Conservation (phyloP, 2,888 invertebrate species). For the Phaonia tiefii region DNA sequence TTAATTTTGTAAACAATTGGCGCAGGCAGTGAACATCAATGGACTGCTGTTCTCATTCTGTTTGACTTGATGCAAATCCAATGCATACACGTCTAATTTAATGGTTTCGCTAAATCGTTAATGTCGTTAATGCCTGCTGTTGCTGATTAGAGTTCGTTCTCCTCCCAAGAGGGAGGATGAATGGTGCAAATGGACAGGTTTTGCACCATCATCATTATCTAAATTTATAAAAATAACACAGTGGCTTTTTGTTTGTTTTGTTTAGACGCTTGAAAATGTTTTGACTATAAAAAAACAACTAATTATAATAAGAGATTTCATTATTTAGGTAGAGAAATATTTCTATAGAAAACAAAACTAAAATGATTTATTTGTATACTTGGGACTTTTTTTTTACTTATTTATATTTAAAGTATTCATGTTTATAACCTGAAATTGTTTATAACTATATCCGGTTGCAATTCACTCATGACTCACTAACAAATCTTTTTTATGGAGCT, state of each 20-base stretch:
- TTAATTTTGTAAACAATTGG: no score
- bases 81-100: conserved; percentile 10
- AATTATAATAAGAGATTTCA: neutral
- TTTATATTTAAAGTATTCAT: no score
- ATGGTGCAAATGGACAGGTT: neutral
- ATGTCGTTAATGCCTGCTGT: conserved; percentile 7
- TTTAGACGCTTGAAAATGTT: conserved; percentile 2
- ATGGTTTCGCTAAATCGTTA: neutral
- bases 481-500: no score
- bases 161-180: no score
- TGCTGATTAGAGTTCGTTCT: no score
- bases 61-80: conserved; percentile 4
- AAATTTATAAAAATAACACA: neutral
- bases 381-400: no score
- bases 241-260: neutral
- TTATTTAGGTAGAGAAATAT: neutral
- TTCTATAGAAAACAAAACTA: neutral
- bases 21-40: no score
- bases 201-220: neutral
- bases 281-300: conserved; percentile 8
- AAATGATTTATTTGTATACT: neutral
- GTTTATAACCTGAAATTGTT: neutral
- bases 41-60: neutral
- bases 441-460: neutral
- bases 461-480: no score